Conservation (phyloP, 2,113 vertebrate species). For the Seriola dumerili region DNA sequence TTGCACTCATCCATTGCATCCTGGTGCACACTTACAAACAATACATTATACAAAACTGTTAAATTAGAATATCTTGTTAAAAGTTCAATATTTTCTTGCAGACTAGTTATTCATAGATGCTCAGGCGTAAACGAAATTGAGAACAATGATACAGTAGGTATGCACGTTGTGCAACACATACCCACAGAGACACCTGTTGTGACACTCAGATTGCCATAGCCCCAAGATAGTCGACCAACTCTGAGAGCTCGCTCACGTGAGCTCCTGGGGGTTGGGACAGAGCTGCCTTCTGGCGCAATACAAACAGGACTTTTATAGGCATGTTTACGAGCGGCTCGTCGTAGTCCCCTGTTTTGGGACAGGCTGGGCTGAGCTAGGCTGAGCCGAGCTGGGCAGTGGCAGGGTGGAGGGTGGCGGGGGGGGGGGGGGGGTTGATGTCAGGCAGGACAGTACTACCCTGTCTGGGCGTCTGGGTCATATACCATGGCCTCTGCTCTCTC, state of each 20-base stretch:
- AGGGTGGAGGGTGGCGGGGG: too few relatives aligned
- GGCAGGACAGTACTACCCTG: conserved; percentile 65
- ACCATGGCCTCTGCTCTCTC: conserved; percentile 74
- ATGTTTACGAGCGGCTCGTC: conserved; percentile 78
- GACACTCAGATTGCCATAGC: conserved; percentile 64
- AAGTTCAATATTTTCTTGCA: background rate
- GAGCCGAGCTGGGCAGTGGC: conserved; percentile 8
- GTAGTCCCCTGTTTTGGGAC: conserved; percentile 64
- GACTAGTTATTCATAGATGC: background rate
- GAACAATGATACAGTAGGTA: conserved; percentile 50
- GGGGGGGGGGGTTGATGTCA: conserved; percentile 70
- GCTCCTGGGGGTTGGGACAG: conserved; percentile 60
- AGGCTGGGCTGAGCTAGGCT: conserved; percentile 39
- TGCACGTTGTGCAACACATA: conserved; percentile 40
- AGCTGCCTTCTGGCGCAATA: conserved; percentile 67
- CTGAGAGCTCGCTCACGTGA: conserved; percentile 62
- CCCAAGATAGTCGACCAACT: conserved; percentile 73
- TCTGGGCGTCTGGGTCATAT: conserved; percentile 80
- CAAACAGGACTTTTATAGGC: conserved; percentile 83
- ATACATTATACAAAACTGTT: background rate
- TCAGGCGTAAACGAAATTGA: conserved; percentile 22
- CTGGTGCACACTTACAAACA: background rate
- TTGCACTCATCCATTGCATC: background rate
- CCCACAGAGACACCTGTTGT: conserved; percentile 71
- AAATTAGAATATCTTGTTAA: background rate